Evolutionary conservation across 2,797 vertebrate species (phyloP), one percentile per base, ranked within the genome.

Genomic region (Phalloptychus januarius): DNA sequence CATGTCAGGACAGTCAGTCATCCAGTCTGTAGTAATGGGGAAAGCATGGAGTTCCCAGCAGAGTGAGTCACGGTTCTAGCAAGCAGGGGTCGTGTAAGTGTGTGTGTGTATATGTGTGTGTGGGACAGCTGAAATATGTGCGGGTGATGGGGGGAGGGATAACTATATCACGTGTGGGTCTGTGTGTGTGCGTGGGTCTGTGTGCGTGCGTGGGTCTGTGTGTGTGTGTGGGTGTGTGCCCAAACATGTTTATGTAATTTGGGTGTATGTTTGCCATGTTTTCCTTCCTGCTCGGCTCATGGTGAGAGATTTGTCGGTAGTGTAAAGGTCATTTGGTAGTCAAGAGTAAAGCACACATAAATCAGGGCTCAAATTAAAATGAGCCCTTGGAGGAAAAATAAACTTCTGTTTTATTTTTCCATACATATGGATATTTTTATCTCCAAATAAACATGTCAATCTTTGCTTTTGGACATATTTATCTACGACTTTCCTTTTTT

Each of bases 41-140:
- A 91, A 91, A 87, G 91, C 84, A 87, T 91, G 90, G 90, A 89
- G 92, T 94, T 94, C 92, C 93, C 92, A 94, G 93, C 92, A 93
- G 85, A 83, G 83, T 94, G 93, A 93, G 80, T 93, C 92, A 94
- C 77, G 0, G 25, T 58, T 86, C 67, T 0, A 76, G 84, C 16
- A 25, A 92, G 87, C 80, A 69, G 83, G 86, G 90, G 88, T 89
- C 58, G 80, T 77, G 70, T 71, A 81, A 80, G 75, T 56, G 80
- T 74, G 79, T 81, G 72, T 61, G 78, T 71, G 82, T 44, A 72
- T 33, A 71, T 73, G n/a, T 52, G 42, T 67, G 61, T 58, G 63
- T 76, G 79, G 79, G 42, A 50, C 2, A 42, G 74, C 63, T 72
- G 46, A 76, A 83, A 69, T 70, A 79, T 74, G 84, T 54, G 81